These are phyloP conservation scores for Calameuta pallipes DNA, from an alignment of 2,888 invertebrate genomes.

Conservation along the genomic window DNA sequence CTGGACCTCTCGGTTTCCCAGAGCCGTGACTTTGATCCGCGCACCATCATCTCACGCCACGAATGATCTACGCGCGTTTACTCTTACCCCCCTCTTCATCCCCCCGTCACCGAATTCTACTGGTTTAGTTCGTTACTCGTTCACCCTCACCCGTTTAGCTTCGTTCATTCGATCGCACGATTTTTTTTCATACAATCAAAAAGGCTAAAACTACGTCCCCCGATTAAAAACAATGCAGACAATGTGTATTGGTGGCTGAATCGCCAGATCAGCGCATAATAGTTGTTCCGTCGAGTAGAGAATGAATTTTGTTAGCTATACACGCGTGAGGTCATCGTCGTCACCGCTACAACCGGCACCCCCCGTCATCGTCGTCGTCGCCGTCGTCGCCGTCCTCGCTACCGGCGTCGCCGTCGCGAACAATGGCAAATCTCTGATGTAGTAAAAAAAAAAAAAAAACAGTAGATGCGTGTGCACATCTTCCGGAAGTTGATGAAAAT, in stretches of 20 bases:
- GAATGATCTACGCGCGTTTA: background rate
- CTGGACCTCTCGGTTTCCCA: background rate
- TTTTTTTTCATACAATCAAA: background rate
- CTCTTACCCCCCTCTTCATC: background rate
- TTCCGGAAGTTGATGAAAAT: background rate
- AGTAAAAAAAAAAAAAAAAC: slow-evolving; percentile 4
- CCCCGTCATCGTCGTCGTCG: background rate
- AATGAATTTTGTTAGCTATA: background rate
- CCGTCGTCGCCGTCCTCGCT: background rate
- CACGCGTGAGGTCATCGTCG: background rate
- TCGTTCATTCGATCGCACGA: background rate
- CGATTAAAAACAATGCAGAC: slow-evolving; percentile 69
- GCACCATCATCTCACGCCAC: background rate
- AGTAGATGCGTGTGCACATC: background rate
- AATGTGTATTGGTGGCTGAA: slow-evolving; percentile 75
- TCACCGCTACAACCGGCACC: background rate
- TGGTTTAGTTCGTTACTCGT: background rate
- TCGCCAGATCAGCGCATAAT: slow-evolving; percentile 54
- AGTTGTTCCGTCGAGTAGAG: slow-evolving; percentile 7
- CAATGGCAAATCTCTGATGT: background rate
- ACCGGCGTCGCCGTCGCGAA: background rate
- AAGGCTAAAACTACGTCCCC: slow-evolving; percentile 12
- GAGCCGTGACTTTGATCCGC: background rate
- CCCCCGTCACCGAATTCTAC: background rate
- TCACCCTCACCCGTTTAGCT: background rate